Evolutionary conservation across 2,797 vertebrate genomes (phyloP), one percentile per base, ranked within the genome.

Genomic region (Tenualosa ilisha): DNA sequence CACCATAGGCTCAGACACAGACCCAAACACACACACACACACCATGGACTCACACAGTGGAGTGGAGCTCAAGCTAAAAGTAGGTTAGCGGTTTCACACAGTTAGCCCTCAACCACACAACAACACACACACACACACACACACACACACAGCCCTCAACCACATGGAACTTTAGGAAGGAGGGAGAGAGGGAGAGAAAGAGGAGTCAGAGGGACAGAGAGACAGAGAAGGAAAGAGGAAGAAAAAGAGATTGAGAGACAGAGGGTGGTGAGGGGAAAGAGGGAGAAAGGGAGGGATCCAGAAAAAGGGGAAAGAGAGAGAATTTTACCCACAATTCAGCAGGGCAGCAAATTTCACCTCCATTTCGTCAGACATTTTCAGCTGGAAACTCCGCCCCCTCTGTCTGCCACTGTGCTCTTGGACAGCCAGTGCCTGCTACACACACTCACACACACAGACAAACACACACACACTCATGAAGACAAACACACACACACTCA

Each of bases 61-160:
- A 53, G 17, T 46, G 63, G 85, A 82, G 84, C 84, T 43, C 4
- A 56, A 84, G 85, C 90, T 90, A 88, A 94, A 94, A 93, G 92
- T 93, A 93, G 92, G 92, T 93, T 93, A 92, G 93, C 86, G 94
- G 93, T 88, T 94, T 92, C 50, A 91, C 91, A 89, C 56, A 59
- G 56, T 20, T 59, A 13, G 3, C 51, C 20, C 56, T n/a, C 56
- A 22, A 59, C 56, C 13, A 20, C 3, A 17, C 53, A 13, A 56
- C 17, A 56, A 56, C 15, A 56, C 31, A 31, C 31, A 31, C 31
- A 31, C 31, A 31, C 31, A 31, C 31, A 31, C 31, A 31, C 46
- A 46, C 46, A 46, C 46, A 46, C 46, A 46, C 46, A 46, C 88
- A 91, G 31, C 31, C 31, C 31, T 31, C 31, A 31, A 31, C 31